Conservation (phyloP, 1,140 invertebrate genomes). For the Ridgeia piscesae region DNA sequence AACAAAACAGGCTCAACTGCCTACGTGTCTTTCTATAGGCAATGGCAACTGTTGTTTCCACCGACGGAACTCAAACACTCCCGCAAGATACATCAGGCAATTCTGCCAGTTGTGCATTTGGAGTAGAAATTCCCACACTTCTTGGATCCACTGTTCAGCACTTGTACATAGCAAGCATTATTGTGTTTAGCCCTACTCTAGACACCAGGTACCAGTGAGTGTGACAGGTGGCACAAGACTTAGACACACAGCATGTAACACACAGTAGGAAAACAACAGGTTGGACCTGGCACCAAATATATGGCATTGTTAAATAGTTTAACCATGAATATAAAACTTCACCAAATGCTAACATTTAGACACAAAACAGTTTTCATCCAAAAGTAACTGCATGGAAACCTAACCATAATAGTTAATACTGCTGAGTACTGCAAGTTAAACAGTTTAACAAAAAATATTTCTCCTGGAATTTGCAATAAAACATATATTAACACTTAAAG, state of each 20-base stretch:
- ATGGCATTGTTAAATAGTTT: background rate
- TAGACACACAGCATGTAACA: background rate
- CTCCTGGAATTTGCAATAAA: background rate
- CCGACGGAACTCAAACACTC: background rate
- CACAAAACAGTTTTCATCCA: too few relatives aligned
- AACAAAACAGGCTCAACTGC: too few relatives aligned
- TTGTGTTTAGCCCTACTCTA: too few relatives aligned
- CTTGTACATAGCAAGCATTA: background rate
- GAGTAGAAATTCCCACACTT: background rate
- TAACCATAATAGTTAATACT: background rate
- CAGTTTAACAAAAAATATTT: background rate
- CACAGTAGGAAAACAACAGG: background rate
- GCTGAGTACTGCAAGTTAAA: background rate
- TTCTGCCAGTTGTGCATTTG: background rate
- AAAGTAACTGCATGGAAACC: background rate
- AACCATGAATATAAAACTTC: background rate
- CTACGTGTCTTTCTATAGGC: background rate
- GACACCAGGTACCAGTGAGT: too few relatives aligned
- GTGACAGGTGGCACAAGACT: too few relatives aligned
- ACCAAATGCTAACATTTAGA: background rate
- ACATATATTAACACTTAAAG: background rate
- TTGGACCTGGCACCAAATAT: background rate
- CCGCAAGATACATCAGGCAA: background rate
- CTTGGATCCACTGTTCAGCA: background rate
- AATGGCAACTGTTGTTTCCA: background rate